phyloP scores from a whole-genome alignment of 2,113 vertebrate species.

The Pseudopodoces humilis region DNA sequence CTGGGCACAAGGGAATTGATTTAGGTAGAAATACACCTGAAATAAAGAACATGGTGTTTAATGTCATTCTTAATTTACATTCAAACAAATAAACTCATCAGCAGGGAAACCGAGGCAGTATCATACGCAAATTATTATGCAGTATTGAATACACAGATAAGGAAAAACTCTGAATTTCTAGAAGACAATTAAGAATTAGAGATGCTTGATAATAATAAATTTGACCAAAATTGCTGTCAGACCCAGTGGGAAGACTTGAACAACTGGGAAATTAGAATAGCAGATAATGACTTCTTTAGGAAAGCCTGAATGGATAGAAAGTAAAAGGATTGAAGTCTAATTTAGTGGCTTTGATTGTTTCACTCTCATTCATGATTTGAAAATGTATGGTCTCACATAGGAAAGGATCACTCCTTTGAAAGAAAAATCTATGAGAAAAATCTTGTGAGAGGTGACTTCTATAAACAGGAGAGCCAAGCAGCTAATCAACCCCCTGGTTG shows the following conservation, averaged over 20 bases:
- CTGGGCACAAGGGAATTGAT: not conserved
- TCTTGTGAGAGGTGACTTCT: not conserved
- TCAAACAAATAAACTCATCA: not conserved
- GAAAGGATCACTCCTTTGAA: not conserved
- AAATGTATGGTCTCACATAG: not conserved
- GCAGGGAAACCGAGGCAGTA: not conserved
- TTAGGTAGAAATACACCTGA: not conserved
- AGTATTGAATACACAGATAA: not conserved
- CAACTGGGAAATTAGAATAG: not conserved
- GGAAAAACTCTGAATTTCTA: not conserved
- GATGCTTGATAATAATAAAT: not conserved
- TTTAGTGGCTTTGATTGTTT: not conserved
- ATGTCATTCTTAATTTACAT: not conserved
- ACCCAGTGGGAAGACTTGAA: not conserved
- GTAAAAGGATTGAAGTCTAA: not conserved
- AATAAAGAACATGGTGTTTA: not conserved
- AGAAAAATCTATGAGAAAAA: not conserved
- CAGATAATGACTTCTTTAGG: not conserved
- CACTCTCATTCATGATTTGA: not conserved
- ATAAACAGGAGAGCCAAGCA: not conserved
- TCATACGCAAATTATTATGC: not conserved
- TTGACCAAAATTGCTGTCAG: not conserved
- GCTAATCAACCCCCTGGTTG: not conserved
- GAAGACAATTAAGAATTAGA: not conserved
- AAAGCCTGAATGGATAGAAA: not conserved